These are phyloP conservation scores for Chrysolina haemoptera DNA, from an alignment of 2,888 invertebrate species.

Conservation along the genomic window DNA sequence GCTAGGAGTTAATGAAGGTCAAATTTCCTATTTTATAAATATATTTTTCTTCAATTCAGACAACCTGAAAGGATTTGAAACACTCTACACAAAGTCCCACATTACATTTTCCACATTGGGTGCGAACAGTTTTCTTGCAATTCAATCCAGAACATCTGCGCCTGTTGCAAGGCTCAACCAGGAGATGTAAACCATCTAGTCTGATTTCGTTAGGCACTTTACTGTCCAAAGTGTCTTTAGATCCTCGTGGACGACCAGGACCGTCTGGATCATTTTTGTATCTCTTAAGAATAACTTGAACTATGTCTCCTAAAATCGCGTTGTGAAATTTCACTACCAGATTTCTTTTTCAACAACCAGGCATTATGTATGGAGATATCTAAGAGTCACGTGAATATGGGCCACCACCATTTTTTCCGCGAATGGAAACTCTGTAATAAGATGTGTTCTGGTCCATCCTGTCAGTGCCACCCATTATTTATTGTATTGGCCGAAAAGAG, in stretches of 20 bases:
- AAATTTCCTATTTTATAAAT: no score
- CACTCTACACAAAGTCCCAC: no score
- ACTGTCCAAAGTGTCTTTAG: neutral
- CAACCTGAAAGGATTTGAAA: no score
- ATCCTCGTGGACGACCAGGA: no score
- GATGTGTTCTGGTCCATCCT: constrained; percentile 33
- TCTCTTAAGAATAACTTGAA: no score
- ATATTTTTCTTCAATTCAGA: no score
- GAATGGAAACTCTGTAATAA: constrained; percentile 19
- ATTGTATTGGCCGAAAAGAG: no score
- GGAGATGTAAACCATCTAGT: no score
- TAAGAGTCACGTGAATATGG: constrained; percentile 42
- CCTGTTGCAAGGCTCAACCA: no score
- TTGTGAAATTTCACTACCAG: constrained; percentile 24
- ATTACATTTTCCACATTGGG: constrained; percentile 16
- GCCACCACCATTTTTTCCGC: constrained; percentile 44
- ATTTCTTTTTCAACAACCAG: constrained; percentile 24
- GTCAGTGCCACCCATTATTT: constrained; percentile 49
- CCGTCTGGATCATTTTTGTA: no score
- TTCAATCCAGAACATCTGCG: constrained; percentile 9
- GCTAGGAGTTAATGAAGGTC: no score
- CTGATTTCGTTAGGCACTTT: constrained; percentile 8
- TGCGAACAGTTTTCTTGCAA: constrained; percentile 20
- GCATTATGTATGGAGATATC: constrained; percentile 24
- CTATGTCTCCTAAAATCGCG: constrained; percentile 23